phyloP scores from a whole-genome alignment of 2,888 invertebrate species.

The Drosophila dives region DNA sequence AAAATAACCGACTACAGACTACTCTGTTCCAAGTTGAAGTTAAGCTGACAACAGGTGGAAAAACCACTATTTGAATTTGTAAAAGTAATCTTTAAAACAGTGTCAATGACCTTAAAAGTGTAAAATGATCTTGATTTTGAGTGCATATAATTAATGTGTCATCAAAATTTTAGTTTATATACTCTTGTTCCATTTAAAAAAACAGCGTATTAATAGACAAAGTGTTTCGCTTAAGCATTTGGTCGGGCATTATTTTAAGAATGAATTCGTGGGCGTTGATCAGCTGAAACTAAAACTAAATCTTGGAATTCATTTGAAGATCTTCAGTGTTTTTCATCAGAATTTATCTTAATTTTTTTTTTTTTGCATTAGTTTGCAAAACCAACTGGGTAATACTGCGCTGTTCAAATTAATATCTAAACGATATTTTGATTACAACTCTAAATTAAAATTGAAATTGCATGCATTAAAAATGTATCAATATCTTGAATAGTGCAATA shows the following conservation, averaged over 20 bases:
- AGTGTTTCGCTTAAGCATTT: slow-evolving; percentile 28
- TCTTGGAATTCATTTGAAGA: slow-evolving; percentile 40
- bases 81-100: not conserved
- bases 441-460: not conserved
- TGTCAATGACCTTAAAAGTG: not conserved
- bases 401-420: not conserved
- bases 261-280: slow-evolving; percentile 53
- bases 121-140: not conserved
- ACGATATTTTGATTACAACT: not conserved
- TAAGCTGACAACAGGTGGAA: not conserved
- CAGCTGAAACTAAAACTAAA: slow-evolving; percentile 32
- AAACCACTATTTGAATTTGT: not conserved
- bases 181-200: not conserved
- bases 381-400: not conserved
- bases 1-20: not conserved
- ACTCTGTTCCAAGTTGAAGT: not conserved
- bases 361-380: not conserved
- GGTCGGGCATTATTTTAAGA: slow-evolving; percentile 57
- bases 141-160: not conserved
- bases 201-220: slow-evolving; percentile 22
- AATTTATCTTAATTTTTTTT: slow-evolving; percentile 7
- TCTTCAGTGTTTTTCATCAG: slow-evolving; percentile 18
- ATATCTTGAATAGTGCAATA: not conserved
- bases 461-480: not conserved
- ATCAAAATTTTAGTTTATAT: not conserved